Evolutionary conservation across 2,888 invertebrate genomes (phyloP), one percentile per base, ranked within the genome.

Genomic region (Archips xylosteana): DNA sequence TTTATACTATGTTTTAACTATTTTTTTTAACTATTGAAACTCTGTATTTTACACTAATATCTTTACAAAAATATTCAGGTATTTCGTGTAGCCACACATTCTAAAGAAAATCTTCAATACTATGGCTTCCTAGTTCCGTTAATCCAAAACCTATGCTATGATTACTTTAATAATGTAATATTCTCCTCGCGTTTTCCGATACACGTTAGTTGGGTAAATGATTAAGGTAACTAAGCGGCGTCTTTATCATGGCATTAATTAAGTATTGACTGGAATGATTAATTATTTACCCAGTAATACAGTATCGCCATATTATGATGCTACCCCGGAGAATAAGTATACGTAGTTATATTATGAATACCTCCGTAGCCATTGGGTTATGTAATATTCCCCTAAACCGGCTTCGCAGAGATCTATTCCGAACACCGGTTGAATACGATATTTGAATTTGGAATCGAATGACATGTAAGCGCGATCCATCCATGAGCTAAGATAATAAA

Each of bases 241-340:
- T 64, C 63, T 73, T 63, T 63, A 59, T 34, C 59, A n/a, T 49
- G 57, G 45, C 59, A 73, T 64, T 68, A 73, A 73, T 73, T 49
- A 68, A 42, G 49, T 68, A 68, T 68, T 68, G 62, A 62, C 73
- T 68, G 15, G 12, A 67, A 73, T 59, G 23, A 63, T 73, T 73
- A 73, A 64, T 68, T 59, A 73, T 73, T 63, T 59, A 73, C 49
- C 68, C 15, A 42, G 63, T 68, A 72, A 72, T 68, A 59, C 57
- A 63, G 23, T 49, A 73, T 47, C 45, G 36, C 63, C 23, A 57
- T 54, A 63, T 42, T 49, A 67, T 57, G 45, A 72, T 54, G 47
- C 36, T 59, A 47, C 62, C 57, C 47, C 5, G 13, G 51, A 32
- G 65, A 36, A 15, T 64, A 57, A 47, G 13, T 51, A 71, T 63